Conservation (phyloP, 2,888 invertebrate genomes). For the Agrochola circellaris region DNA sequence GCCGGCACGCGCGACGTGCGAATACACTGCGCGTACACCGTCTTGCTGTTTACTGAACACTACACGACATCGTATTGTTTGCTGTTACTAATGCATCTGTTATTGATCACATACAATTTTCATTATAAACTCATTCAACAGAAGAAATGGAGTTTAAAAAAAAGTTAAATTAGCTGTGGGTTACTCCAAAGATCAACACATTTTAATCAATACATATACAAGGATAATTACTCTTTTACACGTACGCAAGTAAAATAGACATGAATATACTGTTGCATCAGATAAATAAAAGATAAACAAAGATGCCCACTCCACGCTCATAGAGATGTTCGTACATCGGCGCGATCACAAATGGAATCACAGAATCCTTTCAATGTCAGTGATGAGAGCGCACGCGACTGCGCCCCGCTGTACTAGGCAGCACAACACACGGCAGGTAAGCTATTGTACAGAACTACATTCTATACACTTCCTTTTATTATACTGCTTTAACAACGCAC, state of each 20-base stretch:
- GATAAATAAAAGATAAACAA: not conserved
- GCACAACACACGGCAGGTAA: not conserved
- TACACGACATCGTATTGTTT: not conserved
- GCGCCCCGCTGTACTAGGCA: not conserved
- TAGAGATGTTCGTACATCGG: slow-evolving; percentile 8
- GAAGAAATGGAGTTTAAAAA: not conserved
- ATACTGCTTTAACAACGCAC: slow-evolving; percentile 6
- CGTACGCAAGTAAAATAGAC: not conserved
- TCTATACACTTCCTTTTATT: not conserved
- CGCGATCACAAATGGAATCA: slow-evolving; percentile 58
- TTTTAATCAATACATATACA: not conserved
- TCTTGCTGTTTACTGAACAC: not conserved
- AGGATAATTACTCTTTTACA: not conserved
- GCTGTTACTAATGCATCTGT: not conserved
- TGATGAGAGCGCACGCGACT: slow-evolving; percentile 43
- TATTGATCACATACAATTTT: not conserved
- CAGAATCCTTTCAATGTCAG: slow-evolving; percentile 80
- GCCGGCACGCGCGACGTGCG: slow-evolving; percentile 19
- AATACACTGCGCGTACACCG: slow-evolving; percentile 9
- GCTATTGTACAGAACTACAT: not conserved
- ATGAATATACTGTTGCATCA: not conserved
- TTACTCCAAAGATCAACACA: not conserved
- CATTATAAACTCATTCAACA: not conserved
- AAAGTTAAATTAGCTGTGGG: not conserved
- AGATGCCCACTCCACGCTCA: slow-evolving; percentile 37